These are phyloP conservation scores for Otus sunia DNA, from an alignment of 2,113 vertebrate genomes.

Conservation along the genomic window DNA sequence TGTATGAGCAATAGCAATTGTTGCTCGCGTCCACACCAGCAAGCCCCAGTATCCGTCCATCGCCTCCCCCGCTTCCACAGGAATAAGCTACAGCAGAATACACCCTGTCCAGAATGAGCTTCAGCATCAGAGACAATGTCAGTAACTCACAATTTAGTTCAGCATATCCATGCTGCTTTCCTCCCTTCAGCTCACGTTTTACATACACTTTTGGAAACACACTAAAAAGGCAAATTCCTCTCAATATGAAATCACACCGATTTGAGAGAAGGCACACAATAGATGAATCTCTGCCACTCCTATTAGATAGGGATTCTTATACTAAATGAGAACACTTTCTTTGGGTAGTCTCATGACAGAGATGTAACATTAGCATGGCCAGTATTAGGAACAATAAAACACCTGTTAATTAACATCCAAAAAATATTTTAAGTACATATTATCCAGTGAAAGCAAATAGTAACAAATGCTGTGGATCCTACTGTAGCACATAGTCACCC, in stretches of 20 bases:
- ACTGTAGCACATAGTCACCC: background rate
- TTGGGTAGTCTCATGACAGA: background rate
- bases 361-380: background rate
- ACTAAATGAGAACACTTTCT: background rate
- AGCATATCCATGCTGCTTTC: background rate
- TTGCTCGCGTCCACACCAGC: background rate
- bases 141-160: background rate
- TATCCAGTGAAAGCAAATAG: background rate
- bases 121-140: accelerated
- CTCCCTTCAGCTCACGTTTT: background rate
- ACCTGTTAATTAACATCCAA: background rate
- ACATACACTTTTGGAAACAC: background rate
- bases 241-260: background rate
- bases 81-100: accelerated
- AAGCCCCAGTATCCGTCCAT: background rate
- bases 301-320: background rate
- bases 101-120: background rate
- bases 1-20: background rate
- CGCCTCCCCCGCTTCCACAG: background rate
- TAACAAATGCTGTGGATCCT: background rate
- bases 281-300: background rate
- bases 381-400: background rate
- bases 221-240: background rate
- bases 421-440: background rate
- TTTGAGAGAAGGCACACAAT: background rate